Evolutionary conservation across 2,888 invertebrate genomes (phyloP).

Genomic region (Psylliodes chrysocephalus): DNA sequence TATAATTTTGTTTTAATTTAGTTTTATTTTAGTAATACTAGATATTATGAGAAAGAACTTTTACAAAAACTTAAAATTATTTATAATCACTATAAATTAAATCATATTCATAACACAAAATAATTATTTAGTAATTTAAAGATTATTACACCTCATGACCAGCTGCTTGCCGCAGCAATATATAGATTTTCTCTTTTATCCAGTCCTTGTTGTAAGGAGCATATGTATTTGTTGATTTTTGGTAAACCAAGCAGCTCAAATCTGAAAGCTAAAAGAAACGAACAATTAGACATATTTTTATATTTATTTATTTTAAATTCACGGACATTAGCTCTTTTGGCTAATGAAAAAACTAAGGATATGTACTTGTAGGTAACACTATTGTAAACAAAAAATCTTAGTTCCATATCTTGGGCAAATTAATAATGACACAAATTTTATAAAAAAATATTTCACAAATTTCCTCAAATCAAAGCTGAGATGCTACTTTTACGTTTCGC

Average conservation of each 20-base stretch:
- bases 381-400: too few relatives aligned
- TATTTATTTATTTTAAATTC: too few relatives aligned
- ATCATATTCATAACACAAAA: neutral
- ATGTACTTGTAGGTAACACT: too few relatives aligned
- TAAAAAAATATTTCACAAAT: too few relatives aligned
- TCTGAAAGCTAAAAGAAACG: conserved; percentile 81
- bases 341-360: too few relatives aligned
- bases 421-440: too few relatives aligned
- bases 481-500: too few relatives aligned
- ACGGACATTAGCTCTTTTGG: too few relatives aligned
- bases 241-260: conserved; percentile 94
- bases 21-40: conserved; percentile 1
- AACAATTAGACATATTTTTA: too few relatives aligned
- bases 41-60: conserved; percentile 7
- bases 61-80: conserved; percentile 1
- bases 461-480: too few relatives aligned
- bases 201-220: conserved; percentile 99
- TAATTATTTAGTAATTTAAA: neutral
- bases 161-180: conserved; percentile 91
- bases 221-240: conserved; percentile 94
- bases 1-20: conserved; percentile 61
- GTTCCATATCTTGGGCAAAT: too few relatives aligned
- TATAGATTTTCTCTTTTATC: conserved; percentile 99
- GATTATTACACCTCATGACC: conserved; percentile 61
- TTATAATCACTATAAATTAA: neutral